Conservation (phyloP, 2,888 invertebrate species). For the Muscina levida region DNA sequence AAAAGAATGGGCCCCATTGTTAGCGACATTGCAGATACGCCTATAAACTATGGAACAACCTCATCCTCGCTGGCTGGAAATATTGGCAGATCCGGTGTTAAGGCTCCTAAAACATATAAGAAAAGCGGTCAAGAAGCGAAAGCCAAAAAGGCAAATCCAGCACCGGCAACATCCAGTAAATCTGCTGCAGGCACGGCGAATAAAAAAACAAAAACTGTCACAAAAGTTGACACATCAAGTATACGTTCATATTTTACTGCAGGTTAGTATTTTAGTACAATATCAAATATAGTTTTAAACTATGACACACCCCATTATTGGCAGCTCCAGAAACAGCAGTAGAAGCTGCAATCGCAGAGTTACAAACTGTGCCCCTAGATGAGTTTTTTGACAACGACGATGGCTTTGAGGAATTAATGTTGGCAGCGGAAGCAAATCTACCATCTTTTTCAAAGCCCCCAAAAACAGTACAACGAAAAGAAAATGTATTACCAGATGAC, state of each 20-base stretch:
- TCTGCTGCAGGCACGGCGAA: conserved; percentile 38
- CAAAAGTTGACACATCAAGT: conserved; percentile 4
- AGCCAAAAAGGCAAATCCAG: not conserved
- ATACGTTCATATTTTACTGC: conserved; percentile 70
- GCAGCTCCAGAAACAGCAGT: conserved; percentile 7
- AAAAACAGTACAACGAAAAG: not conserved
- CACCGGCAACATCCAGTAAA: conserved; percentile 22
- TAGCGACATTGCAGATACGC: conserved; percentile 54
- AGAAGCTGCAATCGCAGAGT: conserved; percentile 42
- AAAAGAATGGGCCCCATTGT: conserved; percentile 76
- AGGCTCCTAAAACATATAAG: not conserved
- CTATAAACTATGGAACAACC: conserved; percentile 49
- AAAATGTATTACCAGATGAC: conserved; percentile 64
- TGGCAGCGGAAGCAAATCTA: conserved; percentile 60
- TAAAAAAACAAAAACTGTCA: not conserved
- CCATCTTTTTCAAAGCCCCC: not conserved
- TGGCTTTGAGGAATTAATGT: conserved; percentile 74
- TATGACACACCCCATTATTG: no score
- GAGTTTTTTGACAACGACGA: conserved; percentile 75
- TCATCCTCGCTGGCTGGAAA: not conserved
- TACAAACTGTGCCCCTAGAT: conserved; percentile 63
- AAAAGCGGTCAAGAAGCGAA: not conserved
- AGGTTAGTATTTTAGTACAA: conserved; percentile 34
- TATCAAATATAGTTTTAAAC: no score
- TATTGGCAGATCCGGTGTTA: conserved; percentile 8